A percentile compares a stretch with the other conserved stretches of the same genome.
These are phyloP conservation scores for Stenodera caucasica DNA, from an alignment of 2,888 invertebrate species.

Conservation along the genomic window DNA sequence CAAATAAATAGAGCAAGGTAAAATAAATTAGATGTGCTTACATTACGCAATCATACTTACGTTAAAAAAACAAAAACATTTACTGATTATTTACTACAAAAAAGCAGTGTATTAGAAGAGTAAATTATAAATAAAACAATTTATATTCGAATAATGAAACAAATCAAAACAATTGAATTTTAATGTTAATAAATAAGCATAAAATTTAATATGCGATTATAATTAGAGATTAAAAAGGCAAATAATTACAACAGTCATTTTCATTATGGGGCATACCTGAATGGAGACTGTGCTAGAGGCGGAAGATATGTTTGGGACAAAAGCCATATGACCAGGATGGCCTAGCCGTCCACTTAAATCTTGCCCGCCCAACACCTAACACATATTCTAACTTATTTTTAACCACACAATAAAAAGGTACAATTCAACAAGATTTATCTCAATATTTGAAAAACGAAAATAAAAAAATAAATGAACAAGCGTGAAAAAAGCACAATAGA, in stretches of 20 bases:
- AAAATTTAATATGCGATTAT: neutral
- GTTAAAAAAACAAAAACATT: neutral
- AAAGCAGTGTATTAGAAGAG: neutral
- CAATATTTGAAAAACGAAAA: neutral
- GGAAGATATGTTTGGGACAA: constrained; percentile 61
- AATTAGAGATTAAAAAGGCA: neutral
- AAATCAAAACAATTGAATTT: neutral
- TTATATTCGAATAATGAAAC: neutral
- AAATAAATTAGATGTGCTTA: neutral
- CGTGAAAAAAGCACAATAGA: neutral
- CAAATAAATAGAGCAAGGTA: neutral
- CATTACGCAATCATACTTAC: constrained; percentile 1
- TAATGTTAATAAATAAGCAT: constrained; percentile 7
- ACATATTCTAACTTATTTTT: constrained; percentile 48
- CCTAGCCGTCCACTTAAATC: constrained; percentile 56
- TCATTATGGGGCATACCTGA: constrained; percentile 50
- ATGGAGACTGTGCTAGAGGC: constrained; percentile 53
- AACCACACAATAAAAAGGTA: constrained; percentile 15
- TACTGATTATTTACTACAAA: neutral
- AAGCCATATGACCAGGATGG: constrained; percentile 59
- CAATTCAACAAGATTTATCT: constrained; percentile 3
- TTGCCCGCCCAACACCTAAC: constrained; percentile 58
- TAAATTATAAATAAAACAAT: neutral
- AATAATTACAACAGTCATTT: constrained; percentile 23
- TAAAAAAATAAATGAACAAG: neutral